These are phyloP conservation scores for Pararge aegeria DNA, from an alignment of 1,140 invertebrate genomes.

Conservation along the genomic window DNA sequence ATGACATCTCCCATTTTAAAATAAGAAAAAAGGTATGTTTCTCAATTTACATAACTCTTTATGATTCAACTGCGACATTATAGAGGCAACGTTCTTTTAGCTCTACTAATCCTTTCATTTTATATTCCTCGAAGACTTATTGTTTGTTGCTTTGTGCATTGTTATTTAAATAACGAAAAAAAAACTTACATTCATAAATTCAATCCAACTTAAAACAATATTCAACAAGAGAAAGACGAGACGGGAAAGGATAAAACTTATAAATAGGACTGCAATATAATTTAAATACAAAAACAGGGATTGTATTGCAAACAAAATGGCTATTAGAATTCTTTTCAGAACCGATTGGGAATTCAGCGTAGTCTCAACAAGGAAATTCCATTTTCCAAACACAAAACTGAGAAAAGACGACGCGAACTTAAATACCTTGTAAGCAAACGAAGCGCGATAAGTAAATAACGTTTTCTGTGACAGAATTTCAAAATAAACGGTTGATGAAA, in stretches of 20 bases:
- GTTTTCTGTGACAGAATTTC: slow-evolving; percentile 67
- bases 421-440: slow-evolving; percentile 77
- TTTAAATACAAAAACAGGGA: slow-evolving; percentile 11
- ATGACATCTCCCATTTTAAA: too few relatives aligned
- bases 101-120: too few relatives aligned
- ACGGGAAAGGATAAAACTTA: slow-evolving; percentile 1
- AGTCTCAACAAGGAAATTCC: slow-evolving; percentile 70
- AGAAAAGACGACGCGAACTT: slow-evolving; percentile 66
- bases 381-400: slow-evolving; percentile 72
- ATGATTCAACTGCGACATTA: too few relatives aligned
- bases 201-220: too few relatives aligned
- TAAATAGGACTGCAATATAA: slow-evolving; percentile 4
- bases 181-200: too few relatives aligned
- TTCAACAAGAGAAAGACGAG: background rate
- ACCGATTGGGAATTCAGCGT: slow-evolving; percentile 67
- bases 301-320: slow-evolving; percentile 40
- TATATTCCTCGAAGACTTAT: too few relatives aligned
- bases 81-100: too few relatives aligned
- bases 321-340: slow-evolving; percentile 45
- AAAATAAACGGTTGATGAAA: slow-evolving; percentile 67
- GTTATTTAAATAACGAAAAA: too few relatives aligned
- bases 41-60: too few relatives aligned
- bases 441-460: slow-evolving; percentile 75
- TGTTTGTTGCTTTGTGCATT: too few relatives aligned
- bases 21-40: too few relatives aligned